Percentiles rank a stretch among this genome's conserved stretches.
phyloP scores from a whole-genome alignment of 1,140 invertebrate genomes.

The Vanessa tameamea region DNA sequence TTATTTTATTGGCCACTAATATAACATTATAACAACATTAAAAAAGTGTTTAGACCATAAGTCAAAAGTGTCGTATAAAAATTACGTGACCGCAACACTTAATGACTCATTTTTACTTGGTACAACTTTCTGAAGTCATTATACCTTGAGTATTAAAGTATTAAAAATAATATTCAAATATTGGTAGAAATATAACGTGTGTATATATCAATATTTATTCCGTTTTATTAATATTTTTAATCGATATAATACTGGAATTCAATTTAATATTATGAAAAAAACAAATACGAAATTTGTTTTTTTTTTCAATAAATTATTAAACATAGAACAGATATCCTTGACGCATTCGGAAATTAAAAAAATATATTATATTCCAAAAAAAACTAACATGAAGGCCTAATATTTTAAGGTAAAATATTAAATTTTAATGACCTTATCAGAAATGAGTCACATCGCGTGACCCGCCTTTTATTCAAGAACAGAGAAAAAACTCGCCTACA shows the following conservation, averaged over 20 bases:
- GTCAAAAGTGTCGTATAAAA: constrained; percentile 3
- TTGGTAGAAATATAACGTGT: too few relatives aligned
- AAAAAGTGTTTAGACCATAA: background rate
- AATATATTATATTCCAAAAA: too few relatives aligned
- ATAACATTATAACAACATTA: constrained; percentile 1
- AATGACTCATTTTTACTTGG: background rate
- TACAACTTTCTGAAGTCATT: background rate
- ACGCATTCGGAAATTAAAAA: too few relatives aligned
- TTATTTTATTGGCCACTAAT: background rate
- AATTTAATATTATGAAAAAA: too few relatives aligned
- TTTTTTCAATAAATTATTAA: too few relatives aligned
- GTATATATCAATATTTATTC: too few relatives aligned
- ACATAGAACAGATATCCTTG: too few relatives aligned
- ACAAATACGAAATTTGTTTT: too few relatives aligned
- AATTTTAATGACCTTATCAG: constrained; percentile 4
- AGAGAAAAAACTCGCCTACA: background rate
- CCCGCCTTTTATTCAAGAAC: constrained; percentile 14
- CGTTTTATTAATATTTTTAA: too few relatives aligned
- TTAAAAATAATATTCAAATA: background rate
- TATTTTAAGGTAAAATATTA: background rate
- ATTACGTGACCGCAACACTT: background rate
- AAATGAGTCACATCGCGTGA: constrained; percentile 23
- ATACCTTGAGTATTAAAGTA: background rate
- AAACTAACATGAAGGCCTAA: too few relatives aligned
- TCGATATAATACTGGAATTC: too few relatives aligned